Evolutionary conservation across 1,140 invertebrate genomes (phyloP).

Genomic region (Penaeus chinensis): DNA sequence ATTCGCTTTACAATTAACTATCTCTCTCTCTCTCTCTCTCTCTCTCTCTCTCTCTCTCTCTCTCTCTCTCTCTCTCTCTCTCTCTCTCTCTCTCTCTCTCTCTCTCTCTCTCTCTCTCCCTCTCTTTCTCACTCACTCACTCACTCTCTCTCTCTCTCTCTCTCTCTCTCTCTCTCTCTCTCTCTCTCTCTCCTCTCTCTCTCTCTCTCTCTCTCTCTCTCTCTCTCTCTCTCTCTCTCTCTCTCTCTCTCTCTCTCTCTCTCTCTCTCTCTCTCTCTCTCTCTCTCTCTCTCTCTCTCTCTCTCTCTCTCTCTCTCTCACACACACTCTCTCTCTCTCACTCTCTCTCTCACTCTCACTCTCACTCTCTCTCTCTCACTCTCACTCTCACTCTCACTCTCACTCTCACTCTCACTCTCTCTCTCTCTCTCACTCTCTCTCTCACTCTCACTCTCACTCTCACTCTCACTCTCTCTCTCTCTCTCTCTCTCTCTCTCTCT

Average conservation of each 20-base stretch:
- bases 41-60: no score
- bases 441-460: background rate
- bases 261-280: conserved; percentile 43
- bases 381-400: background rate
- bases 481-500: background rate
- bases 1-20: no score
- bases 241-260: conserved; percentile 21
- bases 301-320: background rate
- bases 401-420: no score
- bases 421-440: background rate
- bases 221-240: conserved; percentile 31
- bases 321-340: background rate
- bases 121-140: background rate
- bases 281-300: conserved; percentile 12
- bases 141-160: conserved; percentile 8
- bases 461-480: background rate
- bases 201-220: background rate
- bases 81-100: no score
- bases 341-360: background rate
- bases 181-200: background rate
- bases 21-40: no score
- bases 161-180: background rate
- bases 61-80: no score
- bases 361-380: background rate
- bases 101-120: no score